A percentile compares a stretch with the other conserved stretches of the same genome.
Conservation (phyloP, 2,113 vertebrate species). For the Pelvicachromis taeniatus region DNA sequence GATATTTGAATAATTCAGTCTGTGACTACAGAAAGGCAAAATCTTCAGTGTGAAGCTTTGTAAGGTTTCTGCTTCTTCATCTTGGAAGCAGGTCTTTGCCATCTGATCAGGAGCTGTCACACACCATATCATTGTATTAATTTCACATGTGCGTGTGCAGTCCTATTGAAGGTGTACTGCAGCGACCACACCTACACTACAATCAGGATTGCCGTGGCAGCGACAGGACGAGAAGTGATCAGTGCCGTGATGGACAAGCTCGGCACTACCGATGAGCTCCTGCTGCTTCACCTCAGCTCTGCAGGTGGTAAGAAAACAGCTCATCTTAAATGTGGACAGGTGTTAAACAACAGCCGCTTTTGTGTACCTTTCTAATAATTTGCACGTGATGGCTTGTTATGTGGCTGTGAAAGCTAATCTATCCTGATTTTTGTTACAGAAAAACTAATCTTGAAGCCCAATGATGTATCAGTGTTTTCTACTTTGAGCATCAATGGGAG, state of each 20-base stretch:
- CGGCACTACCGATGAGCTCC: slow-evolving; percentile 85
- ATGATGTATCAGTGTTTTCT: slow-evolving; percentile 94
- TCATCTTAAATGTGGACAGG: neutral
- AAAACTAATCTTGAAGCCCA: slow-evolving; percentile 81
- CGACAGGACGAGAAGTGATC: slow-evolving; percentile 87
- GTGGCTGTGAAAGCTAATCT: neutral
- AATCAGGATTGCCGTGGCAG: slow-evolving; percentile 84
- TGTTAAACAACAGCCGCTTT: neutral
- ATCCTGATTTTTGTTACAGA: slow-evolving; percentile 21
- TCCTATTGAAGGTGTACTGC: slow-evolving; percentile 95
- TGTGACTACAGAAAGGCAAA: neutral
- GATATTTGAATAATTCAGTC: neutral
- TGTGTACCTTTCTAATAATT: neutral
- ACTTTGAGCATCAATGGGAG: slow-evolving; percentile 90
- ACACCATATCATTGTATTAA: neutral
- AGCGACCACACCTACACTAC: slow-evolving; percentile 96
- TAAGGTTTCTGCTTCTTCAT: neutral
- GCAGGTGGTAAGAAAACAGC: slow-evolving; percentile 78
- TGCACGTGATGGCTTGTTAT: neutral
- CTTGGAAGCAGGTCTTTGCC: neutral
- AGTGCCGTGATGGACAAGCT: slow-evolving; percentile 87
- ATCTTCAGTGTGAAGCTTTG: neutral
- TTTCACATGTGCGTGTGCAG: slow-evolving; percentile 59
- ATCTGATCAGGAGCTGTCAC: neutral
- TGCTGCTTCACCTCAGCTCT: slow-evolving; percentile 88